Conservation (phyloP, 92 coral and sea anemone species). For the Porites evermanni region DNA sequence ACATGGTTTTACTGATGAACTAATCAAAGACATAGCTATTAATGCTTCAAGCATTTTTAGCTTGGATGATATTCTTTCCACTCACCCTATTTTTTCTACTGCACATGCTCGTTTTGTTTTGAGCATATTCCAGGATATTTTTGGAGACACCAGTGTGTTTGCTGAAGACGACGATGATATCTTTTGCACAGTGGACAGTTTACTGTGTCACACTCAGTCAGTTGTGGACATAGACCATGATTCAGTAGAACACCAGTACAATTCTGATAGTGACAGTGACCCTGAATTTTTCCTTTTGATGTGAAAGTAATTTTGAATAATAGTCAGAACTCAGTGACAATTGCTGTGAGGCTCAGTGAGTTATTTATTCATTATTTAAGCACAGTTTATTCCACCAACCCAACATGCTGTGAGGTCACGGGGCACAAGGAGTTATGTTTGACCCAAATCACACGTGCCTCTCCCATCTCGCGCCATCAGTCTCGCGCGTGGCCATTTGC, state of each 20-base stretch:
- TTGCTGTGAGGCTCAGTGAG: too few relatives aligned
- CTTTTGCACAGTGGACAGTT: neutral
- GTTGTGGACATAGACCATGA: neutral
- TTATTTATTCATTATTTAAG: too few relatives aligned
- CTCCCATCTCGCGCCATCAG: too few relatives aligned
- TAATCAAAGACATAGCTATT: slow-evolving; percentile 22
- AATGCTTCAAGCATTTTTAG: slow-evolving; percentile 37
- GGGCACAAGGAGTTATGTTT: too few relatives aligned
- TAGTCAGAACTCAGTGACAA: too few relatives aligned
- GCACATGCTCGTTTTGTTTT: slow-evolving; percentile 36
- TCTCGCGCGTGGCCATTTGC: too few relatives aligned
- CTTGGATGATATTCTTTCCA: slow-evolving; percentile 26
- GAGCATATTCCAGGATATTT: slow-evolving; percentile 22
- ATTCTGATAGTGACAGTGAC: slow-evolving; percentile 48
- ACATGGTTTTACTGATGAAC: slow-evolving; percentile 43
- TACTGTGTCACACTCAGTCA: neutral
- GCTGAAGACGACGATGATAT: slow-evolving; percentile 12
- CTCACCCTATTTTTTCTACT: slow-evolving; percentile 25
- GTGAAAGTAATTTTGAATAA: too few relatives aligned
- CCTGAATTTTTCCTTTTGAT: too few relatives aligned
- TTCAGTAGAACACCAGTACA: slow-evolving; percentile 5
- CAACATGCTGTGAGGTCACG: too few relatives aligned
- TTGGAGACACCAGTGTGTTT: slow-evolving; percentile 21
- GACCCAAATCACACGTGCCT: too few relatives aligned
- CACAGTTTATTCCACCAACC: too few relatives aligned